These are phyloP conservation scores for Bos indicus DNA, from an alignment of 2,113 vertebrate genomes.

Conservation along the genomic window DNA sequence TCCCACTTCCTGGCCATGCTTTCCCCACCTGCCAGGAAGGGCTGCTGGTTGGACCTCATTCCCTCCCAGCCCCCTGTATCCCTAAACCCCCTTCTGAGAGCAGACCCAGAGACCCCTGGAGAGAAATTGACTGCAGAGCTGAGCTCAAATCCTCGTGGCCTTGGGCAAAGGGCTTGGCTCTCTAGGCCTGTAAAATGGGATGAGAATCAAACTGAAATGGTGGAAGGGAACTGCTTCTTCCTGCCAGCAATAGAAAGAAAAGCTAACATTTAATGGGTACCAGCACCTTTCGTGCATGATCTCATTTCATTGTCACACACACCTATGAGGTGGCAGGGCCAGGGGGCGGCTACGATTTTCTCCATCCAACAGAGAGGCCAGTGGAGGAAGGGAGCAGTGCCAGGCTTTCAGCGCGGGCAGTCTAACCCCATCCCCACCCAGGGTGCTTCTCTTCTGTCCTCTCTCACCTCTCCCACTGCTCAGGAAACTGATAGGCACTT, in stretches of 20 bases:
- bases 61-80: background rate
- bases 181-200: background rate
- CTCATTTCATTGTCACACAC: background rate
- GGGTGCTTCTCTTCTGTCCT: fast-evolving
- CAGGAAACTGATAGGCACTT: background rate
- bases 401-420: background rate
- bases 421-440: background rate
- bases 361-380: background rate
- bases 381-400: background rate
- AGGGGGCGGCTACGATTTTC: background rate
- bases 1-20: too few species aligned
- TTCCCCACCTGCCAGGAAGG: background rate
- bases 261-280: fast-evolving
- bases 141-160: background rate
- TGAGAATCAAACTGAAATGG: background rate
- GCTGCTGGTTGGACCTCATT: background rate
- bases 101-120: too few species aligned
- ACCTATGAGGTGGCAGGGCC: too few species aligned
- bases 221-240: too few species aligned
- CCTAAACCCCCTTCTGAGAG: background rate
- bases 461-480: fast-evolving
- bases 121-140: background rate
- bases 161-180: background rate
- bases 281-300: fast-evolving
- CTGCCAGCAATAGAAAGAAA: background rate